These are phyloP conservation scores for Toxotes lorentzi DNA, from an alignment of 2,797 vertebrate species.

Conservation along the genomic window DNA sequence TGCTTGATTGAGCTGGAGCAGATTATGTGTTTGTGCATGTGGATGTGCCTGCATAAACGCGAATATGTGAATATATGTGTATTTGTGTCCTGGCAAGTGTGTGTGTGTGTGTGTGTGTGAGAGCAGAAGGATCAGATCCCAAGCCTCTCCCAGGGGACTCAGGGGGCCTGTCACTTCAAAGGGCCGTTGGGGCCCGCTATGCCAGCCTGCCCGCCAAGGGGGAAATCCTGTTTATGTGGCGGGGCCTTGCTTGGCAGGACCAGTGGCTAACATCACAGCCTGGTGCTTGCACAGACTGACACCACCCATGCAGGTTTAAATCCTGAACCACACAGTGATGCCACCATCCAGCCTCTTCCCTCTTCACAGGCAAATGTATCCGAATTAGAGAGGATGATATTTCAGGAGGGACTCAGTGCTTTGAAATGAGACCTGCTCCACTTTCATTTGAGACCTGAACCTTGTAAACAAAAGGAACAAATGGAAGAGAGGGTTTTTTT, in stretches of 20 bases:
- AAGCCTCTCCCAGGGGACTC: constrained; percentile 71
- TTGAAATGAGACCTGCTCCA: no score
- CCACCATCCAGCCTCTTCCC: constrained; percentile 41
- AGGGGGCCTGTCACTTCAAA: constrained; percentile 83
- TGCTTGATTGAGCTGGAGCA: constrained; percentile 45
- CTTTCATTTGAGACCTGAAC: constrained; percentile 42
- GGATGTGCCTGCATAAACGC: constrained; percentile 26
- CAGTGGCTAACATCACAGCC: constrained; percentile 63
- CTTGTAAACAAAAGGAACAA: constrained; percentile 20
- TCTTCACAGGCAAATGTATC: constrained; percentile 42
- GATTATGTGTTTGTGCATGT: constrained; percentile 38
- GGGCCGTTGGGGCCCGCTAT: constrained; percentile 57
- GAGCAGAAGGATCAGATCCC: constrained; percentile 75
- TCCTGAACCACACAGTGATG: constrained; percentile 55
- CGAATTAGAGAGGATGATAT: constrained; percentile 52
- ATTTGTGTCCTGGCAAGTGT: constrained; percentile 54
- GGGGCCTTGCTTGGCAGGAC: constrained; percentile 63
- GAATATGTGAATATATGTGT: constrained; percentile 55
- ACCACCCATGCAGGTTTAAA: constrained; percentile 72
- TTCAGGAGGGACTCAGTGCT: constrained; percentile 15
- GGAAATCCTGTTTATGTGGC: constrained; percentile 78
- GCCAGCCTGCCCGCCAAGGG: constrained; percentile 69
- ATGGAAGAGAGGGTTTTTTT: not conserved
- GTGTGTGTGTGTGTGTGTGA: constrained; percentile 38
- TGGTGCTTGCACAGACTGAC: constrained; percentile 57